These are phyloP conservation scores for Rhineura floridana DNA, from an alignment of 2,113 vertebrate species.

Conservation along the genomic window DNA sequence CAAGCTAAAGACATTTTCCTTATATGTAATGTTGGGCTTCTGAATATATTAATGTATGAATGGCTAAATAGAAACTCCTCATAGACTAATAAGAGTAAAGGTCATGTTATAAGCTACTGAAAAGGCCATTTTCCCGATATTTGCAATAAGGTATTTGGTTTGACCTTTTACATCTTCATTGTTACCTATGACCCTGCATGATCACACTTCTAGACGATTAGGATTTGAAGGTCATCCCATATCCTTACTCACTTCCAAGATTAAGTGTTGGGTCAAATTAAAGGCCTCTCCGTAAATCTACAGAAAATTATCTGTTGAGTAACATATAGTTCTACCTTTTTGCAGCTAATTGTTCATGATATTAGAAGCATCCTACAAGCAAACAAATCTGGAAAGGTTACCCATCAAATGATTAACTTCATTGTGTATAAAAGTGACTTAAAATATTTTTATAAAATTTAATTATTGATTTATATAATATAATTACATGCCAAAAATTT, in stretches of 20 bases:
- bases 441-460: background rate
- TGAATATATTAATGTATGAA: constrained; percentile 66
- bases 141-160: constrained; percentile 60
- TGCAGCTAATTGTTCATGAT: constrained; percentile 23
- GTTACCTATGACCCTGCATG: constrained; percentile 58
- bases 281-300: constrained; percentile 51
- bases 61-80: constrained; percentile 46
- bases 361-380: constrained; percentile 29
- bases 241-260: constrained; percentile 56
- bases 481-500: background rate
- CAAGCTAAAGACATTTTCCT: constrained; percentile 36
- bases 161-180: constrained; percentile 61
- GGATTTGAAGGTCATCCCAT: constrained; percentile 52
- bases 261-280: constrained; percentile 60
- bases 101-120: constrained; percentile 54
- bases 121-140: constrained; percentile 60
- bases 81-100: constrained; percentile 44
- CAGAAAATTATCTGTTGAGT: constrained; percentile 60
- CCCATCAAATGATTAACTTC: background rate
- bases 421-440: background rate
- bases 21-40: constrained; percentile 26
- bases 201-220: constrained; percentile 60
- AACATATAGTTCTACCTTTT: constrained; percentile 47
- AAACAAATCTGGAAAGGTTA: constrained; percentile 8
- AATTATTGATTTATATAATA: no score